phyloP scores from a whole-genome alignment of 2,113 vertebrate genomes.

The Semicossyphus pulcher region DNA sequence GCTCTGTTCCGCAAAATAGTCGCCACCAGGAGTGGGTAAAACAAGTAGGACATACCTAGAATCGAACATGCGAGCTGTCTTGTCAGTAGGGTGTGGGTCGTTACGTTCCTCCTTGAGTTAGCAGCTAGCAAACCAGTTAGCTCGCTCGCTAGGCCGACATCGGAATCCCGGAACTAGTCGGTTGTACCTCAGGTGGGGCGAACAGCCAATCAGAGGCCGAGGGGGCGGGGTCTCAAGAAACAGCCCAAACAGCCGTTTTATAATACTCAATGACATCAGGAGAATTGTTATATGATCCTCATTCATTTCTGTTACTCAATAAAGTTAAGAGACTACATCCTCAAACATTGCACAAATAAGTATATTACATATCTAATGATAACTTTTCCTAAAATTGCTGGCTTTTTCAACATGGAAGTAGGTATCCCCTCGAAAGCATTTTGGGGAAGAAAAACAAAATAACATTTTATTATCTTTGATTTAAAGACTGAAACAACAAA shows the following conservation, averaged over 20 bases:
- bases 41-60: slow-evolving; percentile 22
- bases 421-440: too few species aligned
- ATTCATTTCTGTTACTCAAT: too few species aligned
- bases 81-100: slow-evolving; percentile 39
- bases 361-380: too few species aligned
- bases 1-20: background rate
- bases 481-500: too few species aligned
- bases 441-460: too few species aligned
- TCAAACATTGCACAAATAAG: background rate
- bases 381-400: too few species aligned
- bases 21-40: background rate
- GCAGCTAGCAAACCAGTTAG: slow-evolving; percentile 68
- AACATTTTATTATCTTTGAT: too few species aligned
- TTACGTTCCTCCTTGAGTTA: slow-evolving; percentile 64
- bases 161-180: slow-evolving; percentile 79
- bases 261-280: too few species aligned
- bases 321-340: background rate
- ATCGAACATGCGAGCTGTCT: slow-evolving; percentile 8
- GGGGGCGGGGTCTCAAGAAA: slow-evolving; percentile 22
- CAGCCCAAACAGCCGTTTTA: background rate
- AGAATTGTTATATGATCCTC: background rate
- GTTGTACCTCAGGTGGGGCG: slow-evolving; percentile 60
- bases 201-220: slow-evolving; percentile 65
- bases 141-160: slow-evolving; percentile 75
- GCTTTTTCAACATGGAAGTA: background rate